Evolutionary conservation across 2,888 invertebrate species (phyloP).

Genomic region (Cheilosia variabilis): DNA sequence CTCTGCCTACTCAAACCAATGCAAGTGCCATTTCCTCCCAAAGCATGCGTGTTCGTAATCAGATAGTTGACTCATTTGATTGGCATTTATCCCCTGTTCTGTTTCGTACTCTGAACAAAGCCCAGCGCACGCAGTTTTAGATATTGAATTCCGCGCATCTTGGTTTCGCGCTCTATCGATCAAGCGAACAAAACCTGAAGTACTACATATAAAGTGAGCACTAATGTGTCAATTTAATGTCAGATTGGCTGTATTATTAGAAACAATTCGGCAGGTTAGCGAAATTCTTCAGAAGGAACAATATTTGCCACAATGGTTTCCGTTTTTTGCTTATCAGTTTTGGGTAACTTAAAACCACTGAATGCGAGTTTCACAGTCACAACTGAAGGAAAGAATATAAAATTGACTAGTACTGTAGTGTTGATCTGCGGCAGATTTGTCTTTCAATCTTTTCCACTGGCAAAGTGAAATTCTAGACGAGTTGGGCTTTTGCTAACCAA

Average conservation of each 20-base stretch:
- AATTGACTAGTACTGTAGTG: too few species aligned
- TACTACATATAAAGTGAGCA: constrained; percentile 31
- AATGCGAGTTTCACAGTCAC: neutral
- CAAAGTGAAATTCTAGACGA: constrained; percentile 44
- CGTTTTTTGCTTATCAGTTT: neutral
- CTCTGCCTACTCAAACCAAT: neutral
- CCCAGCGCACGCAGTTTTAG: constrained; percentile 31
- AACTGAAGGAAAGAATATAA: neutral
- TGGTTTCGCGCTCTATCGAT: constrained; percentile 17
- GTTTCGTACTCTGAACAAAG: neutral
- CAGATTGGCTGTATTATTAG: constrained; percentile 34
- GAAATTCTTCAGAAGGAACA: constrained; percentile 19
- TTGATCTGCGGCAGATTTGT: constrained; percentile 1
- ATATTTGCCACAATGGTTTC: constrained; percentile 1
- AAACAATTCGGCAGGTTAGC: constrained; percentile 52
- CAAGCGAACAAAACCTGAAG: constrained; percentile 34
- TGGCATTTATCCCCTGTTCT: neutral
- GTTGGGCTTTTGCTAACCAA: constrained; percentile 11
- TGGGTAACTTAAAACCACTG: constrained; percentile 17
- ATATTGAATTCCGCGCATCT: constrained; percentile 26
- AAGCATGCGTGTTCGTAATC: constrained; percentile 8
- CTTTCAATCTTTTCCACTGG: neutral
- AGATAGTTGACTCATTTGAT: constrained; percentile 49
- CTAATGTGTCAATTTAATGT: constrained; percentile 66
- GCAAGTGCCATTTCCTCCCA: neutral